Evolutionary conservation across 1,140 invertebrate genomes (phyloP).

Genomic region (Drosophila pandora): DNA sequence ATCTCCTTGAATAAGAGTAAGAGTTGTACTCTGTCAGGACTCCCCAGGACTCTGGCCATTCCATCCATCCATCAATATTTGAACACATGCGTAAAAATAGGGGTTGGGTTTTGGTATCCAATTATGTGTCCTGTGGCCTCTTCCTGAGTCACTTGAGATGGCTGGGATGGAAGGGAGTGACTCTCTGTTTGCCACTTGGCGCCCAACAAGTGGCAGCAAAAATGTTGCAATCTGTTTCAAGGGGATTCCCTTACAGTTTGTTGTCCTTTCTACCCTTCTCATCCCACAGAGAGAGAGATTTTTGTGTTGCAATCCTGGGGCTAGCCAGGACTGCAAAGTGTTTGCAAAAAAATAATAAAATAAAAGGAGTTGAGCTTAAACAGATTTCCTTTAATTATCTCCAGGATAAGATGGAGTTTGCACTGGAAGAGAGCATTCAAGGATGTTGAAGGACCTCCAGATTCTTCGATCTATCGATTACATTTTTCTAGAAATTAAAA

Average conservation of each 20-base stretch:
- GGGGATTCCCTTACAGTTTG: background rate
- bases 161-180: background rate
- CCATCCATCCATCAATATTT: conserved; percentile 44
- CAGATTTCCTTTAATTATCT: conserved; percentile 69
- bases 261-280: no score
- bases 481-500: background rate
- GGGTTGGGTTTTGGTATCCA: background rate
- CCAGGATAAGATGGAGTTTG: conserved; percentile 33
- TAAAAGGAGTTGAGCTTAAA: conserved; percentile 47
- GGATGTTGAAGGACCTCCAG: background rate
- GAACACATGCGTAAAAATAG: conserved; percentile 1
- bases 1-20: conserved; percentile 7
- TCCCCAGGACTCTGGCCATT: background rate
- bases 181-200: conserved; percentile 34
- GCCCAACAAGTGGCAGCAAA: conserved; percentile 34
- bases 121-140: conserved; percentile 22
- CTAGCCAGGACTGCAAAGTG: background rate
- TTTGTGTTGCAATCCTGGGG: conserved; percentile 7
- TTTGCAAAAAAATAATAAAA: background rate
- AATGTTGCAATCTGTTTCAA: conserved; percentile 25
- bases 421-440: background rate
- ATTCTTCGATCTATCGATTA: no score
- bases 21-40: background rate
- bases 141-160: background rate
- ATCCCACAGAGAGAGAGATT: background rate